Conservation (phyloP, 2,797 vertebrate genomes). For the Centropyge bicolor region DNA sequence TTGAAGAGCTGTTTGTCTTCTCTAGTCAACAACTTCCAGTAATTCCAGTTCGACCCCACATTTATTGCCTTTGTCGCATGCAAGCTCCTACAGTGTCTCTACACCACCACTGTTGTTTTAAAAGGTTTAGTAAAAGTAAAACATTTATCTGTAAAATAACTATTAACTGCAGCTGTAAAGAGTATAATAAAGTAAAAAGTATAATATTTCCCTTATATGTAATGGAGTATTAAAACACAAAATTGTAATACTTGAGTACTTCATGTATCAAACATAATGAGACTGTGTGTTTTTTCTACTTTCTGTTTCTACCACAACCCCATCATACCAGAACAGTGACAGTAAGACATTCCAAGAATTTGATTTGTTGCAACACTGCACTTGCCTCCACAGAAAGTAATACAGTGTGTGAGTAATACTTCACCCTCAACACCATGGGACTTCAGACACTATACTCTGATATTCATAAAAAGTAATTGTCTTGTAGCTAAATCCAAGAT, state of each 20-base stretch:
- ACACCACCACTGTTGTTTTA: too few species aligned
- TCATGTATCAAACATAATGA: background rate
- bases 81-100: too few species aligned
- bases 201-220: background rate
- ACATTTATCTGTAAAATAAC: background rate
- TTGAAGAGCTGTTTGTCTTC: too few species aligned
- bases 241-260: background rate
- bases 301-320: background rate
- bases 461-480: background rate
- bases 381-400: too few species aligned
- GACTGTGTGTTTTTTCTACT: background rate
- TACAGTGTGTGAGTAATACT: background rate
- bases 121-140: too few species aligned
- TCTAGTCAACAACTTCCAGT: too few species aligned
- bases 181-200: background rate
- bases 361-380: background rate
- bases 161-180: background rate
- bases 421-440: background rate
- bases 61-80: too few species aligned
- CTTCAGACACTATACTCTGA: background rate
- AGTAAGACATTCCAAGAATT: background rate
- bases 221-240: background rate
- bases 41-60: too few species aligned
- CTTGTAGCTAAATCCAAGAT: slow-evolving; percentile 1
- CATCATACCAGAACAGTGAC: background rate